These are phyloP conservation scores for Hirtodrosophila duncani DNA, from an alignment of 2,888 invertebrate species.

Conservation along the genomic window DNA sequence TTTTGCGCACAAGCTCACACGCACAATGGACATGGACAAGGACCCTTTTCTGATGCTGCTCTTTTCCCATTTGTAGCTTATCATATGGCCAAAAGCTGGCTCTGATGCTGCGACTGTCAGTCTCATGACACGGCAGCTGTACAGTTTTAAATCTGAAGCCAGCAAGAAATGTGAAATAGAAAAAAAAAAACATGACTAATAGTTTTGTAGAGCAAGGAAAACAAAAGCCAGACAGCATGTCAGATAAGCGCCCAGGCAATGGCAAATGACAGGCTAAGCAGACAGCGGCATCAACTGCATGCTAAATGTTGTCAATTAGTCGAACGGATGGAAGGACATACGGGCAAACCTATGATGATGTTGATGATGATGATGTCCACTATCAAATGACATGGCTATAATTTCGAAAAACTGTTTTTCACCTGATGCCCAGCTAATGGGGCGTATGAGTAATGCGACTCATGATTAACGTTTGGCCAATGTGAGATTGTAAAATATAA, in stretches of 20 bases:
- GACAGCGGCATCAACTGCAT: slow-evolving; percentile 9
- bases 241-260: slow-evolving; percentile 56
- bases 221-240: slow-evolving; percentile 57
- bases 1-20: slow-evolving; percentile 61
- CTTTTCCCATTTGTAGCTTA: slow-evolving; percentile 25
- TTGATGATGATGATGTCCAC: slow-evolving; percentile 14
- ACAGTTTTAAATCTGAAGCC: slow-evolving; percentile 50
- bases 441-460: slow-evolving; percentile 23
- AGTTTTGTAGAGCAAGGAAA: slow-evolving; percentile 51
- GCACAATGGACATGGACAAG: slow-evolving; percentile 44
- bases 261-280: slow-evolving; percentile 28
- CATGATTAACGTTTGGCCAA: slow-evolving; percentile 3
- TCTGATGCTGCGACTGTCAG: slow-evolving; percentile 38
- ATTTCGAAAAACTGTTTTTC: slow-evolving; percentile 16
- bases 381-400: slow-evolving; percentile 33
- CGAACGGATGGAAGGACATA: slow-evolving; percentile 25
- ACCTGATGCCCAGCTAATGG: slow-evolving; percentile 17
- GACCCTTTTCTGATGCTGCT: slow-evolving; percentile 8
- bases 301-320: slow-evolving; percentile 57
- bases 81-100: slow-evolving; percentile 37
- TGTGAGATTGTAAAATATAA: no score
- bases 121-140: slow-evolving; percentile 38
- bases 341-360: slow-evolving; percentile 14
- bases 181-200: slow-evolving; percentile 56
- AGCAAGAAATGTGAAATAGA: slow-evolving; percentile 24